Evolutionary conservation across 2,888 invertebrate genomes (phyloP), one percentile per base, ranked within the genome.

Genomic region (Eumerus sabulonum): DNA sequence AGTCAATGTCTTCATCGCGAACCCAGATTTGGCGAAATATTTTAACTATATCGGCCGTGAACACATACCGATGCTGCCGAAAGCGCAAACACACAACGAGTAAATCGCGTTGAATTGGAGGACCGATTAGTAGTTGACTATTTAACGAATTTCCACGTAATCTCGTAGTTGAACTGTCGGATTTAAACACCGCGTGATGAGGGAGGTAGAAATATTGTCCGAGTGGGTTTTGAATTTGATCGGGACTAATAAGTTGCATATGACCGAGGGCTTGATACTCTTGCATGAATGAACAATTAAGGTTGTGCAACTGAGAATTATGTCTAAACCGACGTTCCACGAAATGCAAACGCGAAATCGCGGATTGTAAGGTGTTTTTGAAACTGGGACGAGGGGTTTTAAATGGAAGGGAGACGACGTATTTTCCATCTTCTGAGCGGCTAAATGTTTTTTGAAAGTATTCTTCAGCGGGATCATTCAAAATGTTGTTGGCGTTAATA

Each of bases 161-260:
- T 67, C 76, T 82, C 1, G 79, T 82, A n/a, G 70, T 64, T 11
- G 76, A 63, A 42, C 73, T 82, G 13, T 62, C 68, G 3, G 73
- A 54, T 35, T 76, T 77, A 2, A 77, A 50, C 1, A 82, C 70
- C 1, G 81, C 68, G 50, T 83, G 82, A 40, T 83, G 74, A 11
- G 82, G 57, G 16, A 82, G 48, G 19, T 81, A 82, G 40, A 73
- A 71, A 35, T 51, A 36, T n/a, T 74, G 62, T 12, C 38, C 40
- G 14, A 38, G 47, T 59, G 9, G 59, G 7, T 27, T 56, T 12
- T 63, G 36, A 11, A 64, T 17, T 45, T 82, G 59, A 17, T 51
- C 9, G 5, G 48, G 9, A 1, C 56, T 36, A n/a, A 82, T 27
- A n/a, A 42, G 36, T 18, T 51, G 56, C 81, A n/a, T 81, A n/a